Conservation (phyloP, 2,888 invertebrate genomes). For the Thereva nobilitata region DNA sequence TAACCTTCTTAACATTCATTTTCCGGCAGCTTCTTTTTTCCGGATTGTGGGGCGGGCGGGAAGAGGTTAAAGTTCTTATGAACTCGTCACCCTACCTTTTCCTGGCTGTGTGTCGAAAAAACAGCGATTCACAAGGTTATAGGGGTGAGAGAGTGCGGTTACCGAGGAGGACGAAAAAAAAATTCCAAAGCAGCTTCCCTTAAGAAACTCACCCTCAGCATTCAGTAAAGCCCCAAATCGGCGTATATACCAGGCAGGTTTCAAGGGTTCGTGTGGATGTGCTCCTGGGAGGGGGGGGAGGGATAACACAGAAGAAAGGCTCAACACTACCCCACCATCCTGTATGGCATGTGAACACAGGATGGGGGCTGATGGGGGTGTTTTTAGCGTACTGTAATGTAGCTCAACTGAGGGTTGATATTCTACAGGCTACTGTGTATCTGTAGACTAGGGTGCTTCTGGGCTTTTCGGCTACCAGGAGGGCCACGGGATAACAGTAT, state of each 20-base stretch:
- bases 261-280: conserved; percentile 23
- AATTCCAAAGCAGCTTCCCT: conserved; percentile 28
- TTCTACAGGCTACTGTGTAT: conserved; percentile 10
- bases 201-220: conserved; percentile 21
- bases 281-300: conserved; percentile 11
- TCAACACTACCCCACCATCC: conserved; percentile 12
- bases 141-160: conserved; percentile 22
- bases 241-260: conserved; percentile 19
- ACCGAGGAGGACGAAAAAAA: neutral
- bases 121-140: neutral
- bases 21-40: conserved; percentile 41
- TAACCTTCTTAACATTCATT: conserved; percentile 43
- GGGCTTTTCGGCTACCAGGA: neutral
- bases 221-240: conserved; percentile 6
- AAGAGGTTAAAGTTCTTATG: conserved; percentile 42
- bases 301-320: conserved; percentile 8
- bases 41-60: conserved; percentile 22
- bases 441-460: conserved; percentile 30
- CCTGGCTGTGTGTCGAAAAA: conserved; percentile 8
- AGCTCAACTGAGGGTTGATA: conserved; percentile 20
- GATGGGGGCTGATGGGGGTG: conserved; percentile 15
- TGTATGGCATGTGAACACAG: conserved; percentile 20
- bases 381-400: conserved; percentile 27
- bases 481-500: neutral
- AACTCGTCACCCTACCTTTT: conserved; percentile 33